These are phyloP conservation scores for Papilio demoleus DNA, from an alignment of 2,888 invertebrate genomes.

Conservation along the genomic window DNA sequence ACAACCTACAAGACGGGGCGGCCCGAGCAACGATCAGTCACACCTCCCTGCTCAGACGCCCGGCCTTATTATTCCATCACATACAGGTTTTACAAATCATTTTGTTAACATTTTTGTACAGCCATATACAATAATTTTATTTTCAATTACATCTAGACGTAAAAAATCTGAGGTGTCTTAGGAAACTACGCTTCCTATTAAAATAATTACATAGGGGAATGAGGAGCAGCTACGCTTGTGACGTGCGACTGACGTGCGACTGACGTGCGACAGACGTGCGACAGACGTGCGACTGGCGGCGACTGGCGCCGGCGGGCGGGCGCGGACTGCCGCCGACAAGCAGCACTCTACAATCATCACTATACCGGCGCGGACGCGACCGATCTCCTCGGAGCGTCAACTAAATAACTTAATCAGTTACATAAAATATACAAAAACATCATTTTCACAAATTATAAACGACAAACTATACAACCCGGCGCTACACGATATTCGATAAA, in stretches of 20 bases:
- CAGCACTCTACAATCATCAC: slow-evolving; percentile 83
- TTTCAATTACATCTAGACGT: slow-evolving; percentile 83
- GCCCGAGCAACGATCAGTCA: slow-evolving; percentile 66
- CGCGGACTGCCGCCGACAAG: slow-evolving; percentile 81
- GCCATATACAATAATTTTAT: slow-evolving; percentile 84
- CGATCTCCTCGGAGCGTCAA: slow-evolving; percentile 64
- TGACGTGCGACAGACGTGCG: slow-evolving; percentile 73
- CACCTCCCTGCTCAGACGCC: slow-evolving; percentile 68
- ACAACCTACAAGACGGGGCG: slow-evolving; percentile 78
- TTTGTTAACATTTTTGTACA: slow-evolving; percentile 83
- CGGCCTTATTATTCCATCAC: slow-evolving; percentile 77
- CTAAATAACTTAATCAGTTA: slow-evolving; percentile 80
- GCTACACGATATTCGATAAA: slow-evolving; percentile 77
- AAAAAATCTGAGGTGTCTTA: slow-evolving; percentile 82
- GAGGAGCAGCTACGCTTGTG: slow-evolving; percentile 81
- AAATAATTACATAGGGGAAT: slow-evolving; percentile 82
- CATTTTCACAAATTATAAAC: slow-evolving; percentile 82
- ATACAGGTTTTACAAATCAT: slow-evolving; percentile 82
- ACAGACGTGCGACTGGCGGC: slow-evolving; percentile 54
- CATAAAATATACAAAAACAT: slow-evolving; percentile 84
- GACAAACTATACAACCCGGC: slow-evolving; percentile 81
- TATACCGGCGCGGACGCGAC: slow-evolving; percentile 56
- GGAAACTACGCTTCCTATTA: slow-evolving; percentile 83
- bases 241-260: slow-evolving; percentile 60
- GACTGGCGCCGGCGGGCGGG: slow-evolving; percentile 71